phyloP scores from a whole-genome alignment of 2,113 vertebrate genomes.

The Potamarius usumacintae region DNA sequence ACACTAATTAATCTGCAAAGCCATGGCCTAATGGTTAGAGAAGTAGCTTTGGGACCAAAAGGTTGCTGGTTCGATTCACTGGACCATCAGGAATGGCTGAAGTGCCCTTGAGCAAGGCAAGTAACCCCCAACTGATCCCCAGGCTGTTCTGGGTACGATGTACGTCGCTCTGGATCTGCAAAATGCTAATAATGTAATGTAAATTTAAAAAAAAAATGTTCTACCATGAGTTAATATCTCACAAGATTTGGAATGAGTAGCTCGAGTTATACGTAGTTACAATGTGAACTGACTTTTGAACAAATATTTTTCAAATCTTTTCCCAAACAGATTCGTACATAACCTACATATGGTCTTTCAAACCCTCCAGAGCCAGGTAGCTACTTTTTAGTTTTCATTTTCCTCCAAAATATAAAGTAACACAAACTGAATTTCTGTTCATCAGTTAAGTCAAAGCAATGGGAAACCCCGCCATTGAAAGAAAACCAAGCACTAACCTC shows the following conservation, averaged over 20 bases:
- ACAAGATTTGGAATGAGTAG: neutral
- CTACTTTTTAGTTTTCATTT: neutral
- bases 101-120: no score
- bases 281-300: neutral
- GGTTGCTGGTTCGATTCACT: no score
- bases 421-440: neutral
- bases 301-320: neutral
- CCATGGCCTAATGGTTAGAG: no score
- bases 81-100: no score
- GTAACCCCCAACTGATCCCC: no score
- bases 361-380: neutral
- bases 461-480: neutral
- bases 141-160: no score
- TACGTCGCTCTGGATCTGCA: no score
- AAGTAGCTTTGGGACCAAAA: no score
- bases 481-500: slow-evolving; percentile 5
- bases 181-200: no score
- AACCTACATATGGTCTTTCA: neutral
- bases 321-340: neutral
- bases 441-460: slow-evolving; percentile 1
- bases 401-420: neutral
- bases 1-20: no score
- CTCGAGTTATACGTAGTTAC: neutral
- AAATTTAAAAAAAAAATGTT: neutral
- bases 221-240: neutral